A percentile compares a stretch with the other conserved stretches of the same genome.
These are phyloP conservation scores for Tautogolabrus adspersus DNA, from an alignment of 2,113 vertebrate genomes.

Conservation along the genomic window DNA sequence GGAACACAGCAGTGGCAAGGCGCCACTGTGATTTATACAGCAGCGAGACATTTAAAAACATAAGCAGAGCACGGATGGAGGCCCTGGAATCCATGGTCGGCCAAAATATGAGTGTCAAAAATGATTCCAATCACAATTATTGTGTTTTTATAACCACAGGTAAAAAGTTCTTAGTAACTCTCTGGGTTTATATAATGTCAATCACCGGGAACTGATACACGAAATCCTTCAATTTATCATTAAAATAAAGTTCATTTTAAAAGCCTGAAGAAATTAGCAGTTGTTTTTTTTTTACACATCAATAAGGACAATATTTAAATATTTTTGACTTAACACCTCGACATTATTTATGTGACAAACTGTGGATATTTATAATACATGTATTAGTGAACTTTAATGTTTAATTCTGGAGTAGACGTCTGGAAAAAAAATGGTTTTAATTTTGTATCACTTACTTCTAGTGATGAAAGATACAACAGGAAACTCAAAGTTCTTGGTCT, in stretches of 20 bases:
- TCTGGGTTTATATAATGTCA: neutral
- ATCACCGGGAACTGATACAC: conserved; percentile 4
- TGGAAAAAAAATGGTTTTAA: too few relatives aligned
- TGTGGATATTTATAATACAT: too few relatives aligned
- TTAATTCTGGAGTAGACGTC: too few relatives aligned
- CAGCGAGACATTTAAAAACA: conserved; percentile 51
- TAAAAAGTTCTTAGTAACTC: conserved; percentile 40
- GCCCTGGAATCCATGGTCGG: conserved; percentile 23
- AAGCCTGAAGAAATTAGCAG: too few relatives aligned
- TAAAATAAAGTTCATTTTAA: neutral
- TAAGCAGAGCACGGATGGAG: conserved; percentile 53
- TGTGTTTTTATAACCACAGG: conserved; percentile 48
- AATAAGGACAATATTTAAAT: too few relatives aligned
- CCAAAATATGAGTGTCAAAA: conserved; percentile 71
- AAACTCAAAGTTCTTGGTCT: too few relatives aligned
- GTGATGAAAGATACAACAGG: too few relatives aligned
- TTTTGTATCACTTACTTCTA: too few relatives aligned
- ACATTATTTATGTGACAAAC: too few relatives aligned
- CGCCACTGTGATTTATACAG: conserved; percentile 62
- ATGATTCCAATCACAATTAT: conserved; percentile 78
- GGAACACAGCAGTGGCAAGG: conserved; percentile 47
- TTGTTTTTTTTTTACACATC: too few relatives aligned
- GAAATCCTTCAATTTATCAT: neutral
- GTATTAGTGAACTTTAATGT: too few relatives aligned
- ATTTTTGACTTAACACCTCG: too few relatives aligned